Base-by-base conservation (phyloP, 2,113 vertebrate species). In the Oxyruncus cristatus region DNA sequence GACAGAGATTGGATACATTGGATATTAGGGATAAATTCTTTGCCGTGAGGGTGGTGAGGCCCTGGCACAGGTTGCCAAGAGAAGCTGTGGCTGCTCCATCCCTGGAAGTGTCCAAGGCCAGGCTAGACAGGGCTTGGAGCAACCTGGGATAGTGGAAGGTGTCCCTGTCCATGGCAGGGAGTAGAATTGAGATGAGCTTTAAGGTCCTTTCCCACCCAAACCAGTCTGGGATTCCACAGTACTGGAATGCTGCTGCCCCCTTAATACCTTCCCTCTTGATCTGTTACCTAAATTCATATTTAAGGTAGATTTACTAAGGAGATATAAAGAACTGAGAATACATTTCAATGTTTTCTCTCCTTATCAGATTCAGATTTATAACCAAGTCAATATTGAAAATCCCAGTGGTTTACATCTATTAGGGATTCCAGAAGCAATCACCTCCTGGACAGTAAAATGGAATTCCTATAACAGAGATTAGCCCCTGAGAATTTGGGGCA, bases 51-150 rank as follows among this genome's bases (percentile, higher is more conserved):
- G 30, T 41, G 41, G 9, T 0, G 0, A 70, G 21, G 13, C 14
- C n/a, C n/a, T 47, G 71, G 55, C 79, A 62, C 47, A 76, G 71
- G 37, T 0, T 70, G 44, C 24, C 37, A 62, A 67, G 39, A 67
- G 70, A 0, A 61, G 39, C 46, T 82, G 70, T 21, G 53, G 46
- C 24, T 68, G n/a, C 62, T n/a, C 30, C 49, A 79, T 49, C 35
- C 75, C 49, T 76, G 63, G 30, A 0, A 70, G 30, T 63, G 72
- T 1, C 72, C 79, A 22, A 23, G 49, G 63, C 26, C 79, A 63
- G 41, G 35, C 0, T 42, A 46, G 62, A n/a, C 0, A 0, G 46
- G 19, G n/a, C 13, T 61, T 8, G 41, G 41, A 70, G 22, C 30
- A 35, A 0, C 17, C 30, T 49, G 47, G 55, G 26, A 3, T 0